Evolutionary conservation across 2,888 invertebrate species (phyloP), one percentile per base, ranked within the genome.

Genomic region (Dynastes grantii): DNA sequence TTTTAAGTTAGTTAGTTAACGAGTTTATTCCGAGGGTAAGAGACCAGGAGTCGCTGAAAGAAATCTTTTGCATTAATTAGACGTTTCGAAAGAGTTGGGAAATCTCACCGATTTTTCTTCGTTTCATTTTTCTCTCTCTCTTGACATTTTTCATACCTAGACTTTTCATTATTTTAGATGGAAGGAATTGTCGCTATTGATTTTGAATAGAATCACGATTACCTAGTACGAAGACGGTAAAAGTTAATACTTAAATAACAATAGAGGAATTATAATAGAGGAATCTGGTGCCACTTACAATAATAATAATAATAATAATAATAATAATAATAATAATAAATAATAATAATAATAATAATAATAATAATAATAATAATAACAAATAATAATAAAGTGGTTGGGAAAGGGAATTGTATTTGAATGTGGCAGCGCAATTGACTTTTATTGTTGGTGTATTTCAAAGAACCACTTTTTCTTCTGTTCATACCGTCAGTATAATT

Each of bases 1-100:
- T 68, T 68, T 68, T 68, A 68, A 68, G 68, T 68, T 68, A 49
- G 68, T 68, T 68, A 68, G 68, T 68, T 68, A 68, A 68, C 68
- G 68, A 68, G 68, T 68, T 68, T 68, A 68, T 68, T 68, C 51
- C 49, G 68, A 49, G 49, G 51, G 61, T 22, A 61, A 61, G 61
- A 61, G n/a, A 61, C 16, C 61, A 68, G 51, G 68, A 68, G 68
- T 68, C 68, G 49, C 68, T 51, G 68, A 68, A 68, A 49, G 27
- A 68, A 68, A 49, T 68, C 49, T 68, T 61, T 49, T 68, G 68
- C 68, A 68, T 68, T 68, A 49, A 68, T 68, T 68, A 68, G 22
- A 49, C 40, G 22, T 61, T 61, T 29, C 49, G 68, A 22, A 9
- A 5, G 68, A 9, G n/a, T 49, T 27, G 68, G 68, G 4, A 45